Percentiles rank a stretch among this genome's conserved stretches.
Evolutionary conservation across 2,797 vertebrate genomes (phyloP).

Genomic region (Parambassis ranga): DNA sequence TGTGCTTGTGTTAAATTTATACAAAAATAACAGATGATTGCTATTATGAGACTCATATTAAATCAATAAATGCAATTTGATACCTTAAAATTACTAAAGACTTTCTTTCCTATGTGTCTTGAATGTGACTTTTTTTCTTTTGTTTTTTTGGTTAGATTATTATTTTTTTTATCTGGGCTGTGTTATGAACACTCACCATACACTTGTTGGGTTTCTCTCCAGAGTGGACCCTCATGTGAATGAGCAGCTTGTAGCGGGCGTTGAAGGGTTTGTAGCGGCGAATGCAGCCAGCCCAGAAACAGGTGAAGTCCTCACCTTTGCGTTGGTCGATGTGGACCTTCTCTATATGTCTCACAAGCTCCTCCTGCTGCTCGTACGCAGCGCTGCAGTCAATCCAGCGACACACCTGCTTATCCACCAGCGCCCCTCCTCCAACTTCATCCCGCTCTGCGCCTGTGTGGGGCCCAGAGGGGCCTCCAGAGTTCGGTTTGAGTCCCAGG

Average conservation of each 20-base stretch:
- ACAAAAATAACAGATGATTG: constrained; percentile 34
- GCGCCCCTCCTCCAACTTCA: constrained; percentile 58
- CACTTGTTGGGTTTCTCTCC: constrained; percentile 99
- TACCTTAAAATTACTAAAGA: constrained; percentile 5
- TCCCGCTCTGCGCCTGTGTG: constrained; percentile 74
- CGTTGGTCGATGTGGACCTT: constrained; percentile 98
- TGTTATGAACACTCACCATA: constrained; percentile 88
- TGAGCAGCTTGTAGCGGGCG: constrained; percentile 98
- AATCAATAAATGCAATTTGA: constrained; percentile 27
- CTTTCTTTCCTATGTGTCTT: constrained; percentile 1
- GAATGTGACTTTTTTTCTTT: not conserved
- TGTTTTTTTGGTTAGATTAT: not conserved
- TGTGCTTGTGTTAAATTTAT: constrained; percentile 28
- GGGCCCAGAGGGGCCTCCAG: constrained; percentile 48
- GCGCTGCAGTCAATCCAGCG: constrained; percentile 98
- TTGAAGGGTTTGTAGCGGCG: constrained; percentile 99
- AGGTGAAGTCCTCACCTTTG: constrained; percentile 99
- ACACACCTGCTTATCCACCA: constrained; percentile 88
- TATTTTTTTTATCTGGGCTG: no score
- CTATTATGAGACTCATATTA: constrained; percentile 28
- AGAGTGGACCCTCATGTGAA: constrained; percentile 99
- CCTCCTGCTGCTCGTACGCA: constrained; percentile 95
- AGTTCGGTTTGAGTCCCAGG: constrained; percentile 76
- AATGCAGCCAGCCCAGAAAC: constrained; percentile 98
- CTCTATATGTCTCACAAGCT: constrained; percentile 98